Evolutionary conservation across 2,113 vertebrate species (phyloP).

Genomic region (Heliornis fulica): DNA sequence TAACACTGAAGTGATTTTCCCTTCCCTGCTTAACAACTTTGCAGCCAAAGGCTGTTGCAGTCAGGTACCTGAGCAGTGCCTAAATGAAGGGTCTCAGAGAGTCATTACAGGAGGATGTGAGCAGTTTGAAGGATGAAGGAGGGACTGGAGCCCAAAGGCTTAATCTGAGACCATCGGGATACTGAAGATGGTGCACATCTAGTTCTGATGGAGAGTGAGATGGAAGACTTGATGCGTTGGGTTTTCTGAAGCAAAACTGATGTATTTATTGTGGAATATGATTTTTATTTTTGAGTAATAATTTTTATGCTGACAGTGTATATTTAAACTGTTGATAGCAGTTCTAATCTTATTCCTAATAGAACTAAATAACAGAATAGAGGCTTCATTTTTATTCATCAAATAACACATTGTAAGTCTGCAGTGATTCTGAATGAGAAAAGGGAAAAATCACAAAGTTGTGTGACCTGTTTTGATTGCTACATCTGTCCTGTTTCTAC

Average conservation of each 20-base stretch:
- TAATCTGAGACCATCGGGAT: neutral
- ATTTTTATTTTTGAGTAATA: neutral
- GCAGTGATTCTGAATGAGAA: slow-evolving; percentile 26
- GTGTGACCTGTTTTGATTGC: slow-evolving; percentile 22
- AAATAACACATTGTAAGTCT: neutral
- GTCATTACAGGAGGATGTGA: neutral
- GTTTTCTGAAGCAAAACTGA: neutral
- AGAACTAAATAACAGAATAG: neutral
- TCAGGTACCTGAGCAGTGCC: neutral
- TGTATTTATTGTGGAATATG: neutral
- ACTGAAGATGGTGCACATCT: neutral
- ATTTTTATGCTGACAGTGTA: neutral
- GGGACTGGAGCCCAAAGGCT: neutral
- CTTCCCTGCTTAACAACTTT: neutral
- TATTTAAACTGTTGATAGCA: neutral
- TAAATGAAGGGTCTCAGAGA: neutral
- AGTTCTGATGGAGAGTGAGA: neutral
- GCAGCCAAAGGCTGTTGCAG: neutral
- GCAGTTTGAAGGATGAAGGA: neutral
- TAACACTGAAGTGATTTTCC: neutral
- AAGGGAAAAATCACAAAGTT: neutral
- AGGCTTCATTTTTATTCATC: neutral
- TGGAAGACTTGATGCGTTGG: neutral
- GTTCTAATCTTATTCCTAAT: neutral
- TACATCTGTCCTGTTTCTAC: slow-evolving; percentile 24